These are phyloP conservation scores for Cetoscarus ocellatus DNA, from an alignment of 2,797 vertebrate species.

Conservation along the genomic window DNA sequence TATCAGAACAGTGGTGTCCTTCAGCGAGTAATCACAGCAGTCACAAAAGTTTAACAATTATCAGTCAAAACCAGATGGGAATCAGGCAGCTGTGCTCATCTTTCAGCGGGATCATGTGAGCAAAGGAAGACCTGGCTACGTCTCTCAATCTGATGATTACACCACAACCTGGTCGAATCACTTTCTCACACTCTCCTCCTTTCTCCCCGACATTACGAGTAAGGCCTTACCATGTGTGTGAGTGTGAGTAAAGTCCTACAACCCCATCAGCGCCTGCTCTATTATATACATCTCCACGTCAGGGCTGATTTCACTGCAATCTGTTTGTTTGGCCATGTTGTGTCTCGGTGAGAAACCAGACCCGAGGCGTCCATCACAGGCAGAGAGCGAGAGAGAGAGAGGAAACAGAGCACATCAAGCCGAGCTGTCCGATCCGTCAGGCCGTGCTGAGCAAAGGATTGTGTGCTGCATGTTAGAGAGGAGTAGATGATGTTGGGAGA, in stretches of 20 bases:
- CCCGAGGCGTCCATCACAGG: slow-evolving; percentile 73
- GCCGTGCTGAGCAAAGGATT: slow-evolving; percentile 60
- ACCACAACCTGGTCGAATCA: slow-evolving; percentile 53
- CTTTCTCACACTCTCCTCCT: slow-evolving; percentile 40
- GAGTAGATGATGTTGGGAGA: slow-evolving; percentile 68
- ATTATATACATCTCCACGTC: slow-evolving; percentile 70
- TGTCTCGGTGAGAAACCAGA: slow-evolving; percentile 72
- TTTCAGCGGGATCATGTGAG: slow-evolving; percentile 74
- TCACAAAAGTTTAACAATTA: slow-evolving; percentile 84
- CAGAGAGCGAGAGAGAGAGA: slow-evolving; percentile 57
- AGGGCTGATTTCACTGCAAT: slow-evolving; percentile 74
- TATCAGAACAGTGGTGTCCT: slow-evolving; percentile 33
- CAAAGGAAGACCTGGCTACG: slow-evolving; percentile 62
- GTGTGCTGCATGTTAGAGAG: slow-evolving; percentile 56
- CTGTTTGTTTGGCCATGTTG: slow-evolving; percentile 82
- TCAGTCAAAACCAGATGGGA: slow-evolving; percentile 80
- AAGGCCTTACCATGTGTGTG: slow-evolving; percentile 47
- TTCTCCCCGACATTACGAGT: slow-evolving; percentile 56
- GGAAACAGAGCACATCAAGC: slow-evolving; percentile 74
- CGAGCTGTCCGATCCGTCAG: slow-evolving; percentile 72
- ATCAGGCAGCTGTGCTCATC: slow-evolving; percentile 61
- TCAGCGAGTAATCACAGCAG: slow-evolving; percentile 80
- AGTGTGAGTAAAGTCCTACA: slow-evolving; percentile 22
- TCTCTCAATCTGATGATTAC: slow-evolving; percentile 59
- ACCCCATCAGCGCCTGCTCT: slow-evolving; percentile 52